Percentiles rank a stretch among this genome's conserved stretches.
These are phyloP conservation scores for Drosophila melanocephala DNA, from an alignment of 2,888 invertebrate genomes.

Conservation along the genomic window DNA sequence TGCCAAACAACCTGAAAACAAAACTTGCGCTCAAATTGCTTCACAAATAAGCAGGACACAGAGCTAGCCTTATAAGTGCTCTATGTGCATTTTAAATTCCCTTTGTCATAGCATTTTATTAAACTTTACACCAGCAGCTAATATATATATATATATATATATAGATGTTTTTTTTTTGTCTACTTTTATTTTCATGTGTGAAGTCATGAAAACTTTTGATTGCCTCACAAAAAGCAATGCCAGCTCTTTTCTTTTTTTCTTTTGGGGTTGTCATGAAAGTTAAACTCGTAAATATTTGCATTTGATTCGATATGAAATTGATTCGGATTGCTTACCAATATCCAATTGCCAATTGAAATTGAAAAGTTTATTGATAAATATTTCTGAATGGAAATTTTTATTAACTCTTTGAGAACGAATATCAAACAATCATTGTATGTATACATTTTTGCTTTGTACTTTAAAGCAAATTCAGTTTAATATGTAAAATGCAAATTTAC, in stretches of 20 bases:
- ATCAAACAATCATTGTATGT: not conserved
- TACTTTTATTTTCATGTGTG: slow-evolving; percentile 7
- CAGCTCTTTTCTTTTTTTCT: slow-evolving; percentile 4
- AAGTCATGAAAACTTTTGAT: slow-evolving; percentile 53
- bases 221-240: slow-evolving; percentile 28
- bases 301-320: slow-evolving; percentile 40
- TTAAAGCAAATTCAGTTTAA: not conserved
- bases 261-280: slow-evolving; percentile 36
- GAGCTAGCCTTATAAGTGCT: slow-evolving; percentile 31
- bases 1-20: slow-evolving; percentile 38
- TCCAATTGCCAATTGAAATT: slow-evolving; percentile 28
- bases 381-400: not conserved
- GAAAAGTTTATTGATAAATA: slow-evolving; percentile 6
- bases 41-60: slow-evolving; percentile 61
- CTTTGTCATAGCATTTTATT: slow-evolving; percentile 35
- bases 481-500: not conserved
- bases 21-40: slow-evolving; percentile 56
- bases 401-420: not conserved
- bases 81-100: slow-evolving; percentile 49
- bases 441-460: not conserved
- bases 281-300: slow-evolving; percentile 48
- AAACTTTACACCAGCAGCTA: not conserved
- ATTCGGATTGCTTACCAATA: slow-evolving; percentile 11
- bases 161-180: not conserved
- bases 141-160: slow-evolving; percentile 27